phyloP scores from a whole-genome alignment of 2,888 invertebrate genomes.

The Mylabris sibirica region DNA sequence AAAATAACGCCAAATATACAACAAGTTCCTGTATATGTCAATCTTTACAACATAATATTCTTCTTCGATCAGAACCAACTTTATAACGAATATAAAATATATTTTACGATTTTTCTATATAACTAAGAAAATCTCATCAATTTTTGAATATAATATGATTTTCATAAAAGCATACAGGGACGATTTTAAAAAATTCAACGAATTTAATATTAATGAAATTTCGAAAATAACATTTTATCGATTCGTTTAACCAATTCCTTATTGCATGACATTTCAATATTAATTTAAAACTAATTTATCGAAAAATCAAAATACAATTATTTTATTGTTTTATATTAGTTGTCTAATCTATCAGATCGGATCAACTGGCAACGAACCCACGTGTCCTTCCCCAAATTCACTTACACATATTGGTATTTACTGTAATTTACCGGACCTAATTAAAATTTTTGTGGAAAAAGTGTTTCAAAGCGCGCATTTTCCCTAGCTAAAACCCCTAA shows the following conservation, averaged over 20 bases:
- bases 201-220: background rate
- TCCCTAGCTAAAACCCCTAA: too few relatives aligned
- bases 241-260: constrained; percentile 25
- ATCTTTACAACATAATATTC: constrained; percentile 40
- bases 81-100: constrained; percentile 41
- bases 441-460: too few relatives aligned
- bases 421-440: too few relatives aligned
- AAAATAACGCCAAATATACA: constrained; percentile 32
- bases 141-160: constrained; percentile 37
- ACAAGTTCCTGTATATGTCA: constrained; percentile 40
- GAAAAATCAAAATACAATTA: constrained; percentile 43
- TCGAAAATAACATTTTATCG: constrained; percentile 7
- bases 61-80: constrained; percentile 39
- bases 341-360: constrained; percentile 24
- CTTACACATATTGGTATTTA: too few relatives aligned
- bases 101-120: constrained; percentile 42
- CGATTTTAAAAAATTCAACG: background rate
- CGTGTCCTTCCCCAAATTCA: too few relatives aligned
- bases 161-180: constrained; percentile 23
- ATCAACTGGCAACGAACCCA: too few relatives aligned
- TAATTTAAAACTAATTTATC: constrained; percentile 43
- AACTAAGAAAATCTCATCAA: constrained; percentile 41
- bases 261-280: constrained; percentile 43
- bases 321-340: constrained; percentile 37
- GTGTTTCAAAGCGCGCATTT: too few relatives aligned